These are phyloP conservation scores for Erythrocebus patas DNA, from an alignment of 2,113 vertebrate genomes.

Conservation along the genomic window DNA sequence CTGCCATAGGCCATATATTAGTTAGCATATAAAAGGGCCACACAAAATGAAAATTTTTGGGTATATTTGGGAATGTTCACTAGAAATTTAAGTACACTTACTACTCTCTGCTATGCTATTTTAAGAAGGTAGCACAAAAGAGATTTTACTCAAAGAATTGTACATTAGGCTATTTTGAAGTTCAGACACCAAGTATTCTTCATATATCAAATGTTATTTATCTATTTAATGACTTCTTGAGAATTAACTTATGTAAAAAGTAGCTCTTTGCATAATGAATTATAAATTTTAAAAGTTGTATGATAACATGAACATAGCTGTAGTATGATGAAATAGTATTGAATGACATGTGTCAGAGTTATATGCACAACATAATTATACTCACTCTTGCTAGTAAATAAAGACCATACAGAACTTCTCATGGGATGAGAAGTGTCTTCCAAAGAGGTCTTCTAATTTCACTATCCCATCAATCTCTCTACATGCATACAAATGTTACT, in stretches of 20 bases:
- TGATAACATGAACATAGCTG: neutral
- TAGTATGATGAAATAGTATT: neutral
- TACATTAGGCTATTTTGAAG: neutral
- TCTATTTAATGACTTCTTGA: neutral
- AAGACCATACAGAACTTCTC: neutral
- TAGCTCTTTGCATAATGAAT: neutral
- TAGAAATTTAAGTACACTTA: neutral
- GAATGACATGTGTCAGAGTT: neutral
- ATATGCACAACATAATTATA: neutral
- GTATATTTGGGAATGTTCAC: neutral
- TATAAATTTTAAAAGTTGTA: neutral
- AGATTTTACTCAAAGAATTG: neutral
- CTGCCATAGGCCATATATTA: neutral
- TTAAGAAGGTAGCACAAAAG: neutral
- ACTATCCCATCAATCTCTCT: neutral
- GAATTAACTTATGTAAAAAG: neutral
- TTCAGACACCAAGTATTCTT: neutral
- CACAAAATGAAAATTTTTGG: neutral
- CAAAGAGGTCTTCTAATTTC: neutral
- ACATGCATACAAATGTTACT: neutral
- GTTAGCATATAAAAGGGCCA: conserved; percentile 13
- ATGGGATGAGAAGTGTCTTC: neutral
- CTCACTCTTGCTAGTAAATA: neutral
- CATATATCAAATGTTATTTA: neutral
- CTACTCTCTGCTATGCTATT: neutral